Conservation (phyloP, 2,797 vertebrate species). For the Centropyge bicolor region DNA sequence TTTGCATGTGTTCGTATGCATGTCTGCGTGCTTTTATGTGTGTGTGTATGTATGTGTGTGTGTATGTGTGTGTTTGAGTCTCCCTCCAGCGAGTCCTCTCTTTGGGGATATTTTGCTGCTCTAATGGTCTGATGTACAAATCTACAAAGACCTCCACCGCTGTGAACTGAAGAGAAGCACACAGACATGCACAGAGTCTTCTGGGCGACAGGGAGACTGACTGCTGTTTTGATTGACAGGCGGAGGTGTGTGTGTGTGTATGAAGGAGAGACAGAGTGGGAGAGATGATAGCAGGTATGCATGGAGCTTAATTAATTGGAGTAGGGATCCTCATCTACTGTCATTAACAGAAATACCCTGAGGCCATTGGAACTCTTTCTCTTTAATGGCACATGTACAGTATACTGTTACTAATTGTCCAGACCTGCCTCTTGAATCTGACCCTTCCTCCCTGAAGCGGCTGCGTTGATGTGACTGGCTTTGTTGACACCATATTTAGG, state of each 20-base stretch:
- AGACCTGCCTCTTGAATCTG: conserved; percentile 24
- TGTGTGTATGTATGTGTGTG: conserved; percentile 16
- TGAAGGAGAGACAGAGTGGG: conserved; percentile 21
- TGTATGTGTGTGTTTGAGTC: not conserved
- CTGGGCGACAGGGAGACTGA: conserved; percentile 49
- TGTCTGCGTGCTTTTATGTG: conserved; percentile 7
- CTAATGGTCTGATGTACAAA: conserved; percentile 71
- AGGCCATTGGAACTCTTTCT: conserved; percentile 46
- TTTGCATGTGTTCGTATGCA: conserved; percentile 2
- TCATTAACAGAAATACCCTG: conserved; percentile 59
- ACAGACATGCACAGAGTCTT: conserved; percentile 39
- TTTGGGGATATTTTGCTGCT: conserved; percentile 61
- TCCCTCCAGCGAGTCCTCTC: conserved; percentile 29
- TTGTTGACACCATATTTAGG: conserved; percentile 17
- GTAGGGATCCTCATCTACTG: conserved; percentile 54
- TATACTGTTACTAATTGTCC: conserved; percentile 33
- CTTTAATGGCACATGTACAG: conserved; percentile 11
- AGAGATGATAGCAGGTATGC: conserved; percentile 57
- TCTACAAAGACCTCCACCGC: conserved; percentile 65
- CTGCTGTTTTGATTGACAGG: conserved; percentile 70
- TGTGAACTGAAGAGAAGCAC: conserved; percentile 56
- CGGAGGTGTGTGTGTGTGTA: conserved; percentile 30
- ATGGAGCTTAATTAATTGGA: conserved; percentile 68
- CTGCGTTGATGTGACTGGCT: conserved; percentile 5
- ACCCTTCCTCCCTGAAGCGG: conserved; percentile 15